phyloP scores from a whole-genome alignment of 2,888 invertebrate genomes.

The Harpalus rubripes region DNA sequence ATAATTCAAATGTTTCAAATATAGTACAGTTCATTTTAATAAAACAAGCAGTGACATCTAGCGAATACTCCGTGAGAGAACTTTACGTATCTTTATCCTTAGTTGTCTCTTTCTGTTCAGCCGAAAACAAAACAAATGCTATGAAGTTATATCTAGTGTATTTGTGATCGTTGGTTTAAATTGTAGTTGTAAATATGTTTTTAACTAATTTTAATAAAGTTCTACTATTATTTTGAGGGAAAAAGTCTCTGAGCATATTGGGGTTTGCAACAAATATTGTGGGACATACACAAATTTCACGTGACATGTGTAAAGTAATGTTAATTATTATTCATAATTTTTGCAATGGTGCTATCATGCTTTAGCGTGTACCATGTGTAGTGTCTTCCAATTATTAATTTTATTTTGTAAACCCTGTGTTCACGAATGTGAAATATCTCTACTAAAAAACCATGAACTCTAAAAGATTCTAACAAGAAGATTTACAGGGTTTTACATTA shows the following conservation, averaged over 20 bases:
- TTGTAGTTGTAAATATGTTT: too few species aligned
- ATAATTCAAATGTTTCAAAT: too few species aligned
- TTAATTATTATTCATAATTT: neutral
- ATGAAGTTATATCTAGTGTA: too few species aligned
- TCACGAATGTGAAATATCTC: slow-evolving; percentile 42
- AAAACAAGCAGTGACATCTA: too few species aligned
- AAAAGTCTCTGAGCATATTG: slow-evolving; percentile 3
- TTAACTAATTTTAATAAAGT: too few species aligned
- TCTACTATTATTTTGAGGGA: neutral
- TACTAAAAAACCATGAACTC: slow-evolving; percentile 26
- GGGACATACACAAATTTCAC: neutral
- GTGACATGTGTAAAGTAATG: neutral
- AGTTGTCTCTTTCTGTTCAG: too few species aligned
- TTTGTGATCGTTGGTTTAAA: too few species aligned
- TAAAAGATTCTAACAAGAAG: slow-evolving; percentile 40
- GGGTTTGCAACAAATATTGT: neutral
- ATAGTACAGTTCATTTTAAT: too few species aligned
- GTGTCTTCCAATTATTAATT: neutral
- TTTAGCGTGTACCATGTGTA: neutral
- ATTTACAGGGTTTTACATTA: slow-evolving; percentile 41
- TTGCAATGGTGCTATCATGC: neutral
- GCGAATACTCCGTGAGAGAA: too few species aligned
- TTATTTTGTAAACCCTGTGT: slow-evolving; percentile 34
- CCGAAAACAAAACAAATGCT: too few species aligned
- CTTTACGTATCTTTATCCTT: too few species aligned